Conservation (phyloP, 1,140 invertebrate species). For the Drosophila busckii region DNA sequence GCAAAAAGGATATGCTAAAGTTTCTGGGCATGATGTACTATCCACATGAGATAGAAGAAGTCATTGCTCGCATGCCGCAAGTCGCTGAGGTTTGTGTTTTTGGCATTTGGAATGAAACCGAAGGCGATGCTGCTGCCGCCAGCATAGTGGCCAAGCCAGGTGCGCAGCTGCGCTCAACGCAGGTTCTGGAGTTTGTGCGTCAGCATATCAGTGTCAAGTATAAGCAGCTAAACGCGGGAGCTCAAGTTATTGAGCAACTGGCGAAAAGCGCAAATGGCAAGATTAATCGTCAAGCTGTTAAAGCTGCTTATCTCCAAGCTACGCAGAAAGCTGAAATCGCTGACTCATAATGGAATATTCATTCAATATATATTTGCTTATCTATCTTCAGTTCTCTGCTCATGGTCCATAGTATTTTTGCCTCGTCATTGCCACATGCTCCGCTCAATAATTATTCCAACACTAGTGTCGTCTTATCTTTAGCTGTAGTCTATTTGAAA, state of each 20-base stretch:
- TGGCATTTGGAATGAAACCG: constrained; percentile 65
- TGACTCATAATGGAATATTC: constrained; percentile 3
- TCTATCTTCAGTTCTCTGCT: too few relatives aligned
- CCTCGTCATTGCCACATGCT: too few relatives aligned
- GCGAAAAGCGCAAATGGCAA: constrained; percentile 34
- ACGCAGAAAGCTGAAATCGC: background rate
- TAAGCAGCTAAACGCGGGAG: constrained; percentile 29
- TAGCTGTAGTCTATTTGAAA: too few relatives aligned
- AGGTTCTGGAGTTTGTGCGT: constrained; percentile 37
- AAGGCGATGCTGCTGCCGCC: constrained; percentile 71
- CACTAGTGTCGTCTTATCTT: too few relatives aligned
- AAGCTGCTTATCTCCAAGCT: constrained; percentile 30
- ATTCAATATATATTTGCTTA: background rate
- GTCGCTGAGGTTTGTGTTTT: constrained; percentile 72
- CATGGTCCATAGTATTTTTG: too few relatives aligned
- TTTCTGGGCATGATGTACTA: constrained; percentile 77
- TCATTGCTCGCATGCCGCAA: constrained; percentile 59
- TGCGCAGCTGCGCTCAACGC: constrained; percentile 8
- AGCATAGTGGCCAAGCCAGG: constrained; percentile 50
- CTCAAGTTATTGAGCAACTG: constrained; percentile 18
- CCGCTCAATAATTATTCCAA: too few relatives aligned
- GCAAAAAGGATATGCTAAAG: constrained; percentile 83
- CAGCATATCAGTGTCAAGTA: constrained; percentile 16
- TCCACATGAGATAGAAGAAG: constrained; percentile 70
- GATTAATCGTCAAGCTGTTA: constrained; percentile 49